Evolutionary conservation across 2,113 vertebrate species (phyloP), one percentile per base, ranked within the genome.

Genomic region (Hoplias malabaricus): DNA sequence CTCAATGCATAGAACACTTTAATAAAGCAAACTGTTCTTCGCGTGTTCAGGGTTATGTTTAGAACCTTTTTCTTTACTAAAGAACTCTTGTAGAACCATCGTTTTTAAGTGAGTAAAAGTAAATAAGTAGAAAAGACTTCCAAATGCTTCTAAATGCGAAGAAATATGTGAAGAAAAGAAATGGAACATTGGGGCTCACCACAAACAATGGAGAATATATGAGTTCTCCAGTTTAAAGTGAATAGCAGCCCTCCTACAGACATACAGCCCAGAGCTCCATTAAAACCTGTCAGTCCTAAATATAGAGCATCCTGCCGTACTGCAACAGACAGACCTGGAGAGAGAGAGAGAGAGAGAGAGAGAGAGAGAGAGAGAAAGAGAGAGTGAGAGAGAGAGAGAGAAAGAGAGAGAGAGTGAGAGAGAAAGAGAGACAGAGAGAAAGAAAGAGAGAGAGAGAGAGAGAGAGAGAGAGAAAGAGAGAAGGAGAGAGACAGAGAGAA

Each of bases 191-290:
- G 31, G 53, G 48, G 59, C 57, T 93, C 67, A 93, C 92, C 92
- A 9, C 78, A 85, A 40, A 89, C 61, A 1, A 93, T 86, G 48
- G 92, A 86, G 33, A 90, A 85, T 48, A 92, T 84, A 74, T 90
- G 88, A 0, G 87, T 93, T 79, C 70, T 89, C 91, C 90, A 92
- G 76, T 25, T 92, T 78, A 93, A 85, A 29, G 80, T 89, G 65
- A 92, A 93, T 81, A 86, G 90, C 42, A 89, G 83, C 73, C 87
- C 90, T 75, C 91, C 92, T 5, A 93, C 74, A 7, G 78, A 33
- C 90, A 93, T 93, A 80, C 89, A 92, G 65, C 89, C 90, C 67
- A 93, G 86, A 57, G 91, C 89, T 8, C 92, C 90, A 25, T 93
- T 93, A 76, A 93, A 93, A 0, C 91, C 87, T 0, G 85, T 84